Conservation (phyloP, 1,140 invertebrate genomes). For the Antheraea pernyi region DNA sequence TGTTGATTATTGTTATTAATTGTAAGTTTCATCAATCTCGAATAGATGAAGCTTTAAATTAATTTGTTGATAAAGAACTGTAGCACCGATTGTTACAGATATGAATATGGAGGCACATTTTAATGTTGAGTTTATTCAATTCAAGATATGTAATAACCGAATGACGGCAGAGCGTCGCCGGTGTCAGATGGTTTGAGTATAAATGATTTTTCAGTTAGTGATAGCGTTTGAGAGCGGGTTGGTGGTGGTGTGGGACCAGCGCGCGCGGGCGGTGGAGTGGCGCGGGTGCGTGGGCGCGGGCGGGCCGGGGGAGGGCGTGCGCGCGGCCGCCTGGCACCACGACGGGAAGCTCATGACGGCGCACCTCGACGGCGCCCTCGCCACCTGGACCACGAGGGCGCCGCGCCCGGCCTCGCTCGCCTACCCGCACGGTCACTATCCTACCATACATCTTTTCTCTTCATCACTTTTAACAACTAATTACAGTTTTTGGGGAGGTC, state of each 20-base stretch:
- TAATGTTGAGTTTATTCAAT: no score
- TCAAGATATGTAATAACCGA: no score
- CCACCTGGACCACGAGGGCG: conserved; percentile 92
- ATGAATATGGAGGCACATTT: no score
- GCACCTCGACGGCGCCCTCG: conserved; percentile 96
- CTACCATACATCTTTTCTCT: neutral
- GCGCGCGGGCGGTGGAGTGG: conserved; percentile 88
- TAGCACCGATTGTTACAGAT: no score
- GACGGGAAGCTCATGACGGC: conserved; percentile 99
- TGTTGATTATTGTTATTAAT: no score
- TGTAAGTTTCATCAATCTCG: no score
- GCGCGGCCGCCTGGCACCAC: conserved; percentile 96
- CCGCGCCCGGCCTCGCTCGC: conserved; percentile 90
- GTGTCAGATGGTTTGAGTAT: no score
- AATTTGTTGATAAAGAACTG: no score
- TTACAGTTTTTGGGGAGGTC: no score
- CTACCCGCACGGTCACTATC: conserved; percentile 92
- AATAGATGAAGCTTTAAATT: no score
- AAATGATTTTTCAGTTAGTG: conserved; percentile 85
- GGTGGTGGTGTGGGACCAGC: conserved; percentile 97
- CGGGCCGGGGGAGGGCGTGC: conserved; percentile 83
- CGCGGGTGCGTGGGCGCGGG: conserved; percentile 86
- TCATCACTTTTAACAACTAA: no score
- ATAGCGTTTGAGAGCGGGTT: conserved; percentile 98
- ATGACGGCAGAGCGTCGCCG: no score